Conservation (phyloP, 1,140 invertebrate species). For the Gryllus bimaculatus region DNA sequence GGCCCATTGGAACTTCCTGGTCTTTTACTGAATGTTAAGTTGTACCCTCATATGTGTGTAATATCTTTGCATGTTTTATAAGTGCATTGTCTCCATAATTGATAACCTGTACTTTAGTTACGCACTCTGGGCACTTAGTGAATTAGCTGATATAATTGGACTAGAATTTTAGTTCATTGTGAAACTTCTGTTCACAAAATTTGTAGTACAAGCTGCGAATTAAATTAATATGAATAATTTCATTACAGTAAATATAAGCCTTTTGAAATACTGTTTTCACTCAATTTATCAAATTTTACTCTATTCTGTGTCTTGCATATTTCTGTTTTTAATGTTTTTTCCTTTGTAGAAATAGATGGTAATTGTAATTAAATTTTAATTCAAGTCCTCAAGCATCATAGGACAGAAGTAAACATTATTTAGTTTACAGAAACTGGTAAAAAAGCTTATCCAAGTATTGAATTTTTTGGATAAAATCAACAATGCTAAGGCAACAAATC, state of each 20-base stretch:
- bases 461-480: too few species aligned
- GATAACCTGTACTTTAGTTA: background rate
- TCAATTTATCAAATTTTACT: background rate
- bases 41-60: background rate
- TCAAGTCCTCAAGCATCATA: too few species aligned
- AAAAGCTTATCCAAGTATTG: too few species aligned
- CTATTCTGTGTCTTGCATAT: background rate
- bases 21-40: background rate
- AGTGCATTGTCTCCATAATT: background rate
- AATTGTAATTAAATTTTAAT: background rate
- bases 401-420: too few species aligned
- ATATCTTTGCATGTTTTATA: background rate
- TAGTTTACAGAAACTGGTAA: too few species aligned
- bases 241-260: background rate
- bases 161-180: background rate
- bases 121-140: background rate
- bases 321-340: background rate
- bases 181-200: background rate
- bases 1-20: background rate
- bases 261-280: background rate
- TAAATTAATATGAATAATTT: background rate
- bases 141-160: background rate
- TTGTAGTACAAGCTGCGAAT: background rate
- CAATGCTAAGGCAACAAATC: too few species aligned
- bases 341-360: background rate